Evolutionary conservation across 2,888 invertebrate genomes (phyloP).

Genomic region (Hydrotaea diabolus): DNA sequence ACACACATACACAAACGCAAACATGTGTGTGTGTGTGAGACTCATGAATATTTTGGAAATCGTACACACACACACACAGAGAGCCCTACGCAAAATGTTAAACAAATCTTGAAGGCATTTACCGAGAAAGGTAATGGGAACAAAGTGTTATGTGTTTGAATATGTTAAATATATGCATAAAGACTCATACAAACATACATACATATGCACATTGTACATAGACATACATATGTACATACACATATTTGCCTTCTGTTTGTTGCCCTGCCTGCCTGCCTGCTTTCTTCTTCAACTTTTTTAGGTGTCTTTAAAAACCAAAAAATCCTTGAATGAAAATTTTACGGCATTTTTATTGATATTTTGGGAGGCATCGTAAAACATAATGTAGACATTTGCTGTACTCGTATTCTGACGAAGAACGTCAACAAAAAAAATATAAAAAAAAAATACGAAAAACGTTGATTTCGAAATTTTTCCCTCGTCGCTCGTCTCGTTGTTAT

Average conservation of each 20-base stretch:
- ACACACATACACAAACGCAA: background rate
- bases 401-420: too few species aligned
- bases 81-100: background rate
- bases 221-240: background rate
- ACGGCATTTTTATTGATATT: constrained; percentile 25
- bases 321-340: constrained; percentile 18
- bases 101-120: background rate
- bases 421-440: too few species aligned
- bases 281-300: constrained; percentile 12
- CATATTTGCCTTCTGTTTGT: background rate
- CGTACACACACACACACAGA: too few species aligned
- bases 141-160: constrained; percentile 28
- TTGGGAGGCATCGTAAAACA: constrained; percentile 22
- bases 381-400: constrained; percentile 4
- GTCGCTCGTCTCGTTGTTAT: constrained; percentile 3
- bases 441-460: background rate
- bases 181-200: background rate
- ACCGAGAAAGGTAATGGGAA: background rate
- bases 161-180: background rate
- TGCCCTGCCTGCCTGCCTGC: too few species aligned
- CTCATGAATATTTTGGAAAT: background rate
- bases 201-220: background rate
- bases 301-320: background rate
- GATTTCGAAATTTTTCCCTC: constrained; percentile 6
- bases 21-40: background rate